Evolutionary conservation across 2,888 invertebrate genomes (phyloP).

Genomic region (Pteria penguin): DNA sequence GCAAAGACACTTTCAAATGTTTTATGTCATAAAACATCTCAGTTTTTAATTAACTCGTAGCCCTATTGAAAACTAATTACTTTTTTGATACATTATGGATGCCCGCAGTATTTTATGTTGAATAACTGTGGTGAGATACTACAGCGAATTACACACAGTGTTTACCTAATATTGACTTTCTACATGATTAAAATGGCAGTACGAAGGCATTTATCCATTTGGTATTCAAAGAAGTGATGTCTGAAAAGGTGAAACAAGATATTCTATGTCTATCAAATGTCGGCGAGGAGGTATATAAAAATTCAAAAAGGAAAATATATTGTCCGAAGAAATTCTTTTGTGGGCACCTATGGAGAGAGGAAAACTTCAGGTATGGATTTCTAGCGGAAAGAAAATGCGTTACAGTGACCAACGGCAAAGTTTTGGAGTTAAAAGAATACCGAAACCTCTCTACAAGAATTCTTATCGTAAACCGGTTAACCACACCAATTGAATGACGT

Average conservation of each 20-base stretch:
- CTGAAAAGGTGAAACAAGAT: constrained; percentile 7
- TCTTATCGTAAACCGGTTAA: too few relatives aligned
- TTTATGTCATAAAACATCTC: too few relatives aligned
- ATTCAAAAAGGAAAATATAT: constrained; percentile 13
- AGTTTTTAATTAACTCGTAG: too few relatives aligned
- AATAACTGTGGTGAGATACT: too few relatives aligned
- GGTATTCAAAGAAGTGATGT: constrained; percentile 24
- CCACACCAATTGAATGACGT: too few relatives aligned
- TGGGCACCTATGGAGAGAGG: constrained; percentile 15
- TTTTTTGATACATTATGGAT: too few relatives aligned
- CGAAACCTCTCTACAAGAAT: constrained; percentile 13
- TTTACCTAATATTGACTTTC: too few relatives aligned
- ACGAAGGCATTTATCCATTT: constrained; percentile 20
- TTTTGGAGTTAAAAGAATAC: constrained; percentile 21
- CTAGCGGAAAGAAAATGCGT: background rate
- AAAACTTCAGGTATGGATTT: constrained; percentile 19
- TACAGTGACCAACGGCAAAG: background rate
- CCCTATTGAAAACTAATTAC: too few relatives aligned
- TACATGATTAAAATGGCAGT: too few relatives aligned
- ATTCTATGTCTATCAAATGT: background rate
- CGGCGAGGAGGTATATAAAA: constrained; percentile 1
- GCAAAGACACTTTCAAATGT: too few relatives aligned
- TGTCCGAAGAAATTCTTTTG: background rate
- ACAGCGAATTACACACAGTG: too few relatives aligned
- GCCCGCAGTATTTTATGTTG: too few relatives aligned